These are phyloP conservation scores for Lophotis ruficrista DNA, from an alignment of 2,113 vertebrate genomes.

Conservation along the genomic window DNA sequence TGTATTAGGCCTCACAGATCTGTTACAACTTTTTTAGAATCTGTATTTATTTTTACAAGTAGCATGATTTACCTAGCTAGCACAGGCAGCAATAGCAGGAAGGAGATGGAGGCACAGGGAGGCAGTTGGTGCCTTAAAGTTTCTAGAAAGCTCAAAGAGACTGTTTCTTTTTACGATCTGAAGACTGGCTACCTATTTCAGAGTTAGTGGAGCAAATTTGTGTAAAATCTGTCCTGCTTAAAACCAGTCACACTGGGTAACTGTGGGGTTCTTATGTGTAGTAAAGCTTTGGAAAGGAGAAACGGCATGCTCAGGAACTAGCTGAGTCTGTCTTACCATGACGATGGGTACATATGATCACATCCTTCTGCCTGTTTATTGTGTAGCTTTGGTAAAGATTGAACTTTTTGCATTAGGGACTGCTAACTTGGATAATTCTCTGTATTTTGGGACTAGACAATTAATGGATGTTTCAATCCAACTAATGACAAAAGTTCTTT, in stretches of 20 bases:
- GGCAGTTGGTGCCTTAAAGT: background rate
- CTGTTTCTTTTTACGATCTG: background rate
- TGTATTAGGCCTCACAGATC: background rate
- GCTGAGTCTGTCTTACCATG: background rate
- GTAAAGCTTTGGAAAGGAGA: background rate
- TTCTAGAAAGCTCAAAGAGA: background rate
- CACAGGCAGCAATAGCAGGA: background rate
- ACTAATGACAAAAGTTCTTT: background rate
- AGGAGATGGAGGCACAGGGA: background rate
- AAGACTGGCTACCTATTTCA: background rate
- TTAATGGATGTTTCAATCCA: background rate
- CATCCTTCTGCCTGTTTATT: background rate
- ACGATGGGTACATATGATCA: fast-evolving
- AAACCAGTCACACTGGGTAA: background rate
- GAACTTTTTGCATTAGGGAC: background rate
- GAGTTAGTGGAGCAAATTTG: background rate
- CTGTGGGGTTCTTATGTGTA: background rate
- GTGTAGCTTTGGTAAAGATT: background rate
- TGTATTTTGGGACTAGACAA: background rate
- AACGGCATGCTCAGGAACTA: background rate
- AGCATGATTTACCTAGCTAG: background rate
- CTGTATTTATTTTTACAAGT: background rate
- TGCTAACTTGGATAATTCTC: background rate
- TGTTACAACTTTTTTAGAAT: background rate
- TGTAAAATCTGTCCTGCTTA: background rate